Evolutionary conservation across 2,113 vertebrate species (phyloP).

Genomic region (Willisornis vidua): DNA sequence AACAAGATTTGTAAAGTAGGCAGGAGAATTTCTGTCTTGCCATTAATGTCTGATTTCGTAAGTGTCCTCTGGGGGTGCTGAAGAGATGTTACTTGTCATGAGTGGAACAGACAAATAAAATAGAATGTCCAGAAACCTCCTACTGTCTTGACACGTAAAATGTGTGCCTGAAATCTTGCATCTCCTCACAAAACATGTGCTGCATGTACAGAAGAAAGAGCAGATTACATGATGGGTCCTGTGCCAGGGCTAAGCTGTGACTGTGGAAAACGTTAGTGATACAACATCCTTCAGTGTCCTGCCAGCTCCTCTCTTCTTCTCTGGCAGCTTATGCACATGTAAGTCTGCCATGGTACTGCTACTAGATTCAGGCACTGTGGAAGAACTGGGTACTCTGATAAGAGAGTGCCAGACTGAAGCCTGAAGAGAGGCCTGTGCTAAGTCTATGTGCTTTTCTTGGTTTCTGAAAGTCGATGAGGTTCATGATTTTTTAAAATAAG

Average conservation of each 20-base stretch:
- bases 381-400: not conserved
- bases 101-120: not conserved
- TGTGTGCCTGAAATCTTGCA: not conserved
- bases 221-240: not conserved
- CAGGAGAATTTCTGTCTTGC: conserved; percentile 9
- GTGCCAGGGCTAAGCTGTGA: not conserved
- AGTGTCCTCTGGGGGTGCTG: not conserved
- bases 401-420: not conserved
- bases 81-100: not conserved
- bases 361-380: not conserved
- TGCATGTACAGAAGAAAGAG: not conserved
- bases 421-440: not conserved
- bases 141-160: not conserved
- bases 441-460: not conserved
- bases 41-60: conserved; percentile 17
- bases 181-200: not conserved
- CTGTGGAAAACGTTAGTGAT: not conserved
- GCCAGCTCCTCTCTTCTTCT: not conserved
- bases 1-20: not conserved
- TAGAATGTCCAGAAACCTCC: not conserved
- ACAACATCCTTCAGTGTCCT: not conserved
- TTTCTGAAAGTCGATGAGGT: not conserved
- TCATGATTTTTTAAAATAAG: not conserved
- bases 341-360: not conserved
- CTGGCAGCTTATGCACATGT: not conserved